Conservation (phyloP, 2,888 invertebrate species). For the Drosophila lacicola region DNA sequence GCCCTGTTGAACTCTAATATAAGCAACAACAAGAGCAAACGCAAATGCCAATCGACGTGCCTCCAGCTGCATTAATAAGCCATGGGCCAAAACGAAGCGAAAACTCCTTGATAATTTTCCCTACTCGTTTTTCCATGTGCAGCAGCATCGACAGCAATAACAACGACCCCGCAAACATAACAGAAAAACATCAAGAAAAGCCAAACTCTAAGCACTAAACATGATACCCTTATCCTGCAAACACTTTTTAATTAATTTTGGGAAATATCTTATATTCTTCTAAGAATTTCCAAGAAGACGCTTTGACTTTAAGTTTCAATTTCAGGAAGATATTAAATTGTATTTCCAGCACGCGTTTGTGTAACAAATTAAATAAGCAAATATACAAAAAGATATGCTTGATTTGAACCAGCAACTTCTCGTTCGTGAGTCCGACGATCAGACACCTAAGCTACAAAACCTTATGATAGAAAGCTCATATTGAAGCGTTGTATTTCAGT, state of each 20-base stretch:
- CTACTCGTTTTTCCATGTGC: slow-evolving; percentile 36
- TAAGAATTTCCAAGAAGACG: no score
- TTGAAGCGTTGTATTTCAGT: no score
- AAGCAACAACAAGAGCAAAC: slow-evolving; percentile 31
- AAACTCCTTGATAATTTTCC: slow-evolving; percentile 48
- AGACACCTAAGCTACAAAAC: no score
- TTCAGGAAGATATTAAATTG: no score
- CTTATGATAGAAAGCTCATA: no score
- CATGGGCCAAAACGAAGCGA: slow-evolving; percentile 29
- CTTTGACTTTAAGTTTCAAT: no score
- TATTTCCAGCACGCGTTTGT: no score
- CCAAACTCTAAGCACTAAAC: neutral
- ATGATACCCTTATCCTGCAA: slow-evolving; percentile 11
- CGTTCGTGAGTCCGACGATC: no score
- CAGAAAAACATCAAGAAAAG: slow-evolving; percentile 26
- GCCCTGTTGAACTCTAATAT: slow-evolving; percentile 54
- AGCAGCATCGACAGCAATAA: slow-evolving; percentile 20
- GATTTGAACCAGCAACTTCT: no score
- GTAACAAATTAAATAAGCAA: no score
- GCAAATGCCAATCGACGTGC: slow-evolving; percentile 28
- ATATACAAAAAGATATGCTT: no score
- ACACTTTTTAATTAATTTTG: neutral
- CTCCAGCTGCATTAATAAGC: slow-evolving; percentile 61
- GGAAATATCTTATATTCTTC: no score
- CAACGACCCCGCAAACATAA: slow-evolving; percentile 34